Conservation (phyloP, 2,888 invertebrate species). For the Lycia hirtaria region DNA sequence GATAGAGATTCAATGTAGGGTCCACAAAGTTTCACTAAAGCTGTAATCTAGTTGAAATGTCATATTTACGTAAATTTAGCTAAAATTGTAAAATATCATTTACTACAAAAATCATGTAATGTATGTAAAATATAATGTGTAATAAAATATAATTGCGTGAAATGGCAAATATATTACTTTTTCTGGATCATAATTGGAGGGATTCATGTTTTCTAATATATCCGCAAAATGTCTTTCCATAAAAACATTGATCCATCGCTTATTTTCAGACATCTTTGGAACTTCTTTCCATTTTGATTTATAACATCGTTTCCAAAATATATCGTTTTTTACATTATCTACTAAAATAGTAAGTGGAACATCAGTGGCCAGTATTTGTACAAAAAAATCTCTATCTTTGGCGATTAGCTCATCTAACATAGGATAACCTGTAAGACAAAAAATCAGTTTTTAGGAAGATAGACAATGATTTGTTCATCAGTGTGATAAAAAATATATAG, state of each 20-base stretch:
- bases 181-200: constrained; percentile 79
- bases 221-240: constrained; percentile 78
- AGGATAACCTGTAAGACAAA: constrained; percentile 58
- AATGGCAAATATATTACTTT: no score
- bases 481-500: constrained; percentile 21
- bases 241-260: constrained; percentile 75
- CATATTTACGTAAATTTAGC: not conserved
- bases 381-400: constrained; percentile 74
- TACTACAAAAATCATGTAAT: no score
- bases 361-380: constrained; percentile 71
- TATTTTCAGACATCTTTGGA: constrained; percentile 55
- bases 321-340: constrained; percentile 76
- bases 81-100: no score
- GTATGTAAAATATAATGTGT: no score
- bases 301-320: constrained; percentile 80
- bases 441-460: not conserved
- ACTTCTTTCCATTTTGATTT: constrained; percentile 66
- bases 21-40: constrained; percentile 74
- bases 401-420: constrained; percentile 66
- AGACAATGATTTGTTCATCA: no score
- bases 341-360: constrained; percentile 74
- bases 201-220: constrained; percentile 78
- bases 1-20: constrained; percentile 72
- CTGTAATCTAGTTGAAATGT: constrained; percentile 68
- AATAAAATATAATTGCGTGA: no score